phyloP scores from a whole-genome alignment of 2,888 invertebrate species.

The Volucella inanis region DNA sequence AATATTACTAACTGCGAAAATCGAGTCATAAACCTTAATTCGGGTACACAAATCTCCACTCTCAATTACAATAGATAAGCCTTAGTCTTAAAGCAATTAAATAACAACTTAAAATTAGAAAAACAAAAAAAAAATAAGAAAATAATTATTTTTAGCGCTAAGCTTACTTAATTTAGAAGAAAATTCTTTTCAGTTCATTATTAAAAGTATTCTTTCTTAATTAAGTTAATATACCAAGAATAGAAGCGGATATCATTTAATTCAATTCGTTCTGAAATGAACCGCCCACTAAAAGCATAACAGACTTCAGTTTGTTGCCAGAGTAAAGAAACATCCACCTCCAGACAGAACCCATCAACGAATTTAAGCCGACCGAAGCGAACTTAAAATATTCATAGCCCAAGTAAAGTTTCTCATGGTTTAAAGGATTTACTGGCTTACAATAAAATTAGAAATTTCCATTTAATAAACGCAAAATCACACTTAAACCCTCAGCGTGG shows the following conservation, averaged over 20 bases:
- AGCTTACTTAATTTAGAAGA: too few species aligned
- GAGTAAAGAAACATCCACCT: not conserved
- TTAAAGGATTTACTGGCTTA: conserved; percentile 35
- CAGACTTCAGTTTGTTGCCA: not conserved
- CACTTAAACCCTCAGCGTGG: not conserved
- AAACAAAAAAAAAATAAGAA: too few species aligned
- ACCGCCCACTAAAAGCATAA: not conserved
- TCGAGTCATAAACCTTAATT: too few species aligned
- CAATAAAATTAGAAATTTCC: conserved; percentile 44
- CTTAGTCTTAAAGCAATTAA: too few species aligned
- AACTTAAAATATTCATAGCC: conserved; percentile 41
- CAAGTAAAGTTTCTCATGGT: conserved; percentile 2
- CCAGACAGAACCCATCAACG: not conserved
- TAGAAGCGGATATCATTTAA: not conserved
- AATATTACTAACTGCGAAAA: too few species aligned
- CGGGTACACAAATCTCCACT: too few species aligned
- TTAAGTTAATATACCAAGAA: not conserved
- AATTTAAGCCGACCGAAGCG: not conserved
- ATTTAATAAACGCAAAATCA: conserved; percentile 27
- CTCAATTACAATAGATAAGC: too few species aligned
- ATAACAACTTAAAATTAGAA: too few species aligned
- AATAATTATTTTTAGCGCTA: too few species aligned
- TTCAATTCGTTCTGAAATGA: not conserved
- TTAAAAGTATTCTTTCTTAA: not conserved
- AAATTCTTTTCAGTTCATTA: not conserved